Base-by-base conservation (phyloP, 1,140 invertebrate genomes). In the Idris sp. region DNA sequence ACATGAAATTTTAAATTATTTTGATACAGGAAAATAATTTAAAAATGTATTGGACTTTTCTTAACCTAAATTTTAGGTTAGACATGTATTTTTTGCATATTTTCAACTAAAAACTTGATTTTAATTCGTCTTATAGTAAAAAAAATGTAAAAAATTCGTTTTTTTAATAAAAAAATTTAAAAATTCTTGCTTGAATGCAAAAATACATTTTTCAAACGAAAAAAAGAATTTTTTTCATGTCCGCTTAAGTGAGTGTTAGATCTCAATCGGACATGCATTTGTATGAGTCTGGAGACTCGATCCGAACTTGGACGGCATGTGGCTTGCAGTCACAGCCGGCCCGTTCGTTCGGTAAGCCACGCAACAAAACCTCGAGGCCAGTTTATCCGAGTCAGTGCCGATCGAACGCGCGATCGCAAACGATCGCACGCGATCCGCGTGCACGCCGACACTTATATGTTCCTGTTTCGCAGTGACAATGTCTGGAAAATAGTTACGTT, bases 291-390 rank as follows among this genome's bases (percentile, higher is more conserved):
- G 6, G 14, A 31, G 13, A 38, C 56, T 16, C 67, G 72, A 77
- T 77, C 77, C 64, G 48, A 59, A 74, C 58, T 74, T 72, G 61
- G n/a, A 65, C 41, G 56, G 46, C 58, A 43, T 53, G 35, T 35
- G 43, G 58, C 13, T 41, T 53, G 78, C 84, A 83, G 78, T 84
- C 78, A 81, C 73, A 79, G 77, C 77, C 77, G 77, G 73, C 80
- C 79, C 74, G 79, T 71, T 74, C 65, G 77, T 75, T 79, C 80
- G 81, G 73, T 79, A 78, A 79, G 81, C 76, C 72, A 53, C 62
- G 51, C 28, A 46, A 38, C 41, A 4, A 49, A 53, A 33, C 41
- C 10, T 30, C 56, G 48, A 31, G 35, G 41, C 25, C 19, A 65
- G 54, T 51, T 40, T 51, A 10, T 38, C 33, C 35, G 16, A 44